phyloP scores from a whole-genome alignment of 2,888 invertebrate species.

The Cyclophora punctaria region DNA sequence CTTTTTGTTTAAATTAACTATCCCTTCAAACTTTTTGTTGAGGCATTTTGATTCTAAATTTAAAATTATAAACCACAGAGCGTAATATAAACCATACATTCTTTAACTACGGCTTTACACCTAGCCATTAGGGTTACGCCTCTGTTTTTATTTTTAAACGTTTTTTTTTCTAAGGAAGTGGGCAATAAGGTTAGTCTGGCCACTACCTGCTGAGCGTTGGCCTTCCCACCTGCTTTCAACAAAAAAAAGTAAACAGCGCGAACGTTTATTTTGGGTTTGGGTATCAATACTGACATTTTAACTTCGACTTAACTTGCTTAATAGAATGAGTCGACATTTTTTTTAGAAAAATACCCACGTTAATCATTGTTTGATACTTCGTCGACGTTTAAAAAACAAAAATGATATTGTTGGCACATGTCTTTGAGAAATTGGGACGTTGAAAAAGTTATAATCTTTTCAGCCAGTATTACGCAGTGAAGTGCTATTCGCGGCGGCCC shows the following conservation, averaged over 20 bases:
- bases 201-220: slow-evolving; percentile 47
- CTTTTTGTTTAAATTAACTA: slow-evolving; percentile 15
- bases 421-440: slow-evolving; percentile 6
- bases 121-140: slow-evolving; percentile 40
- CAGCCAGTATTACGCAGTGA: slow-evolving; percentile 12
- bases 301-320: too few relatives aligned
- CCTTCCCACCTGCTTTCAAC: slow-evolving; percentile 57
- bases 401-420: slow-evolving; percentile 9
- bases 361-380: too few relatives aligned
- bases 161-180: slow-evolving; percentile 58
- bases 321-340: slow-evolving; percentile 16
- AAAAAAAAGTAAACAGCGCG: slow-evolving; percentile 54
- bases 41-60: slow-evolving; percentile 25
- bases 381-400: slow-evolving; percentile 19
- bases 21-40: slow-evolving; percentile 8
- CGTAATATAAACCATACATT: slow-evolving; percentile 3
- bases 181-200: slow-evolving; percentile 47
- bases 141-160: slow-evolving; percentile 34
- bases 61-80: slow-evolving; percentile 17
- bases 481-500: slow-evolving; percentile 47
- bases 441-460: slow-evolving; percentile 11
- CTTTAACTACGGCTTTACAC: slow-evolving; percentile 32
- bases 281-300: slow-evolving; percentile 23
- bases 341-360: too few relatives aligned
- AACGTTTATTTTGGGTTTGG: slow-evolving; percentile 30